Base-by-base conservation (phyloP, 2,797 vertebrate genomes). In the Fratercula arctica region DNA sequence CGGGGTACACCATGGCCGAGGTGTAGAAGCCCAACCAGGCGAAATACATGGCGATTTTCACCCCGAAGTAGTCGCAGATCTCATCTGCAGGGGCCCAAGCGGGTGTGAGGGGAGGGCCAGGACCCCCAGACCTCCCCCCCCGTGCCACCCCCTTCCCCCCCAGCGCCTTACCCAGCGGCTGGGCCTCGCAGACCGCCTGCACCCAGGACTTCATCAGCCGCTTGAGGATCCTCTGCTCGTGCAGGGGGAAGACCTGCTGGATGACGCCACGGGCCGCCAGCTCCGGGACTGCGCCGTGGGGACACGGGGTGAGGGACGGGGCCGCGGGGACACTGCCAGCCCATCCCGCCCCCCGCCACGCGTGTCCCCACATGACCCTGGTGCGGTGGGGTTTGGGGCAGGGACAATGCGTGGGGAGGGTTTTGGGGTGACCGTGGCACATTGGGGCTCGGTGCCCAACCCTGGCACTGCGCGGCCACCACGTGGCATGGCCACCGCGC, bases 1-100 rank as follows among this genome's bases (percentile, higher is more conserved):
- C 99, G 0, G 99, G 99, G 96, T 99, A 99, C 31, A 99, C 98
- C 99, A 99, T 99, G 7, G 99, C 99, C 0, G 99, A 99, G 50
- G 99, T 99, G 98, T 99, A 99, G 98, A 99, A 99, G 11, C 99
- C 99, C 97, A 99, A 93, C 99, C 99, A 99, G 95, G 99, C 99
- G 4, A 99, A 99, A 87, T 99, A 99, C 99, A 99, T 99, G 79
- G 99, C 99, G 6, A 99, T 99, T 98, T 99, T 99, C 96, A 99
- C 99, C 16, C 99, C 99, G 2, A 99, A 99, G 95, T 99, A 99
- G 96, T 99, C 99, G n/a, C 99, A 99, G 97, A 99, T 99, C 61
- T 99, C 99, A 90, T 99, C 99, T 99, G 96, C 6, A 25, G 5
- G 19, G 26, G 6, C 1, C 20, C 0, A 17, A 24, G 12, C 15